A percentile compares a stretch with the other conserved stretches of the same genome.
These are phyloP conservation scores for Paguma larvata DNA, from an alignment of 2,797 vertebrate genomes.

Conservation along the genomic window DNA sequence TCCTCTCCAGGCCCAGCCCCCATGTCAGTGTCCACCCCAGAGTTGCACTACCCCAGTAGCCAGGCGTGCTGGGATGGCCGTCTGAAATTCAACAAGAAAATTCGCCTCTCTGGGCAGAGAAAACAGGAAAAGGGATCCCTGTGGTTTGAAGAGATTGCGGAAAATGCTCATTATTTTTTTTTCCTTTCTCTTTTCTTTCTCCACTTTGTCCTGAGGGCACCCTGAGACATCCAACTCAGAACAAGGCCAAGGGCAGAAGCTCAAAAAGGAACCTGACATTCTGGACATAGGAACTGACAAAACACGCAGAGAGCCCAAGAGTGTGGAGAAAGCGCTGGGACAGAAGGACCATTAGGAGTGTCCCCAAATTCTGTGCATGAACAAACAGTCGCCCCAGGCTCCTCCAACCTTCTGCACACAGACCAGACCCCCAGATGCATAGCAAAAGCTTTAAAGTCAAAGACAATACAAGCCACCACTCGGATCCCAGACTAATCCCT, in stretches of 20 bases:
- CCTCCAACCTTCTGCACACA: neutral
- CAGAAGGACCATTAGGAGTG: too few species aligned
- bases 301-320: neutral
- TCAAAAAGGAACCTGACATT: neutral
- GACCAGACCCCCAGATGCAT: neutral
- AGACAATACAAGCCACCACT: neutral
- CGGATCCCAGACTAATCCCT: neutral
- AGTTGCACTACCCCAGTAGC: fast-evolving
- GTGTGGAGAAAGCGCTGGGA: neutral
- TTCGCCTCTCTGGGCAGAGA: neutral
- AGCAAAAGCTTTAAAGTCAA: neutral
- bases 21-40: neutral
- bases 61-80: neutral
- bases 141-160: neutral
- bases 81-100: neutral
- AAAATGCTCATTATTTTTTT: neutral
- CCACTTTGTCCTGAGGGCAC: neutral
- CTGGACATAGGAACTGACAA: neutral
- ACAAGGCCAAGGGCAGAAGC: too few species aligned
- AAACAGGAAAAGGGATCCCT: neutral
- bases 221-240: neutral
- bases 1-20: neutral
- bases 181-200: neutral
- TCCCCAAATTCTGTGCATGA: neutral
- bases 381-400: neutral